Conservation (phyloP, 2,888 invertebrate genomes). For the Cryptus viduatorius region DNA sequence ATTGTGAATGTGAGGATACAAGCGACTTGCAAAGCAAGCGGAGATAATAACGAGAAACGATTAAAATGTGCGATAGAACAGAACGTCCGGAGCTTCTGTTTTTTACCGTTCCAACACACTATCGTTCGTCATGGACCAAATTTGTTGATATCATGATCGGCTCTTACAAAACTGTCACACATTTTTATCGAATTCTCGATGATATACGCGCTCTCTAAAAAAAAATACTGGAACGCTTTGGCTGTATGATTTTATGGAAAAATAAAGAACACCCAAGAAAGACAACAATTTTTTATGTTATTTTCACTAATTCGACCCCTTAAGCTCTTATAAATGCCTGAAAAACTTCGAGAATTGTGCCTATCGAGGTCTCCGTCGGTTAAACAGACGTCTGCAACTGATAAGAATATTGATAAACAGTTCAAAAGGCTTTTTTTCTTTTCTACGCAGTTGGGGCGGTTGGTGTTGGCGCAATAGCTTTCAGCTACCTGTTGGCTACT, state of each 20-base stretch:
- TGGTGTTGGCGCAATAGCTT: too few relatives aligned
- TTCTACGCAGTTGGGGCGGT: too few relatives aligned
- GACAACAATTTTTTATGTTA: neutral
- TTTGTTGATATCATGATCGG: constrained; percentile 44
- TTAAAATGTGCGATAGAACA: constrained; percentile 58
- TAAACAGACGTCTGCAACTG: neutral
- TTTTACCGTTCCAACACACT: neutral
- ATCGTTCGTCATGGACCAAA: constrained; percentile 43
- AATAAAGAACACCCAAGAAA: constrained; percentile 77
- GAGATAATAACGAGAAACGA: constrained; percentile 27
- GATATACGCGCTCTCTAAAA: constrained; percentile 71
- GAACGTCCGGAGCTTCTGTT: constrained; percentile 23
- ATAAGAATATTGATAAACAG: too few relatives aligned
- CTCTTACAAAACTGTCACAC: constrained; percentile 63
- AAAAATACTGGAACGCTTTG: constrained; percentile 75
- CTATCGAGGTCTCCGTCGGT: neutral
- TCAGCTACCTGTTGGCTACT: too few relatives aligned
- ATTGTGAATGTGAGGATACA: constrained; percentile 52
- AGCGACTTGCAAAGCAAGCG: constrained; percentile 51
- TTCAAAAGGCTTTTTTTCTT: too few relatives aligned
- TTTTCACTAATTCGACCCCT: neutral
- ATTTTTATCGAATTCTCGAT: constrained; percentile 57
- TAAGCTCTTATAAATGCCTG: neutral
- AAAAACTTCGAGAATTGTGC: neutral
- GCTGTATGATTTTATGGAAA: constrained; percentile 81